Percentiles rank a stretch among this genome's conserved stretches.
Conservation (phyloP, 1,140 invertebrate species). For the Scylla paramamosain region DNA sequence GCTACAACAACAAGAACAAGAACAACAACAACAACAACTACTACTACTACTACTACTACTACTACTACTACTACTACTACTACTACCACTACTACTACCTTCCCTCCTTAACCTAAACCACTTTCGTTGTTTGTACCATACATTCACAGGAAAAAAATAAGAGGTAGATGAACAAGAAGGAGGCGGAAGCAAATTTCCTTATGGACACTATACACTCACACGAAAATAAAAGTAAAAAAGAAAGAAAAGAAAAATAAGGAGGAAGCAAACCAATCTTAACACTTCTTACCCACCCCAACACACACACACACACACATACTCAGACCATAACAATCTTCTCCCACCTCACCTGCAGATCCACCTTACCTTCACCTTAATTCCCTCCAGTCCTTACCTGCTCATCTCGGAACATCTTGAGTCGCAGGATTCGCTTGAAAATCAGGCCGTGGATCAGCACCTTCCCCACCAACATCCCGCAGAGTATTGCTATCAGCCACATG, state of each 20-base stretch:
- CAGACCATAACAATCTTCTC: not conserved
- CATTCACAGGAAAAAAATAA: not conserved
- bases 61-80: not conserved
- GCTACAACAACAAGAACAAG: no score
- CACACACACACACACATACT: not conserved
- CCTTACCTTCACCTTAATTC: not conserved
- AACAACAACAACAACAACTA: not conserved
- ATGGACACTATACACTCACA: not conserved
- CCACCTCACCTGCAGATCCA: not conserved
- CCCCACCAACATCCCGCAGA: slow-evolving; percentile 82
- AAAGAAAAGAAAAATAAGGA: not conserved
- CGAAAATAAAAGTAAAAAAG: not conserved
- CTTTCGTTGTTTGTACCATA: no score
- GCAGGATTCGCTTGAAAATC: slow-evolving; percentile 81
- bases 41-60: not conserved
- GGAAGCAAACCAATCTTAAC: not conserved
- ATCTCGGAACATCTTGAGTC: slow-evolving; percentile 83
- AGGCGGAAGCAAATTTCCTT: not conserved
- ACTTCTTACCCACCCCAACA: not conserved
- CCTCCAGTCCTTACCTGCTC: slow-evolving; percentile 79
- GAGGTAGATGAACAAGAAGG: not conserved
- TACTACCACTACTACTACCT: no score
- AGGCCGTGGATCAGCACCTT: slow-evolving; percentile 82
- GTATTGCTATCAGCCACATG: slow-evolving; percentile 82
- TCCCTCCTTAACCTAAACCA: no score